phyloP scores from a whole-genome alignment of 2,113 vertebrate genomes.

The Clupea harengus region DNA sequence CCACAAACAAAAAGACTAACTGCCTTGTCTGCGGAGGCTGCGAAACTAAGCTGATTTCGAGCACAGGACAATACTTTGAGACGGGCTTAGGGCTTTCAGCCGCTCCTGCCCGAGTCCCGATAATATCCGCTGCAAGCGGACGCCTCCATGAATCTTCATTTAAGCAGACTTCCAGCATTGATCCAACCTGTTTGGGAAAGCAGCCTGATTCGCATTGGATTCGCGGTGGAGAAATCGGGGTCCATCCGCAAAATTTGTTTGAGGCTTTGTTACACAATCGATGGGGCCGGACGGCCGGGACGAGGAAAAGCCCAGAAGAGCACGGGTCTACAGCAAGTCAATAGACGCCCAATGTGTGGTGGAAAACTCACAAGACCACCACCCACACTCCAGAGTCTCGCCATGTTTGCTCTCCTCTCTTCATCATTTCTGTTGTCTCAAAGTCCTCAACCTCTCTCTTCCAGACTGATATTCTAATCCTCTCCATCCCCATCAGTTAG shows the following conservation, averaged over 20 bases:
- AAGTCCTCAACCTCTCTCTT: neutral
- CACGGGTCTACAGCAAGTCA: neutral
- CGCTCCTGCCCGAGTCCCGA: neutral
- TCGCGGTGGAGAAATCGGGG: neutral
- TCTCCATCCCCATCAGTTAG: neutral
- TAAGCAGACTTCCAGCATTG: conserved; percentile 14
- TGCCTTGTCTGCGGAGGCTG: neutral
- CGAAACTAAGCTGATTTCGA: conserved; percentile 3
- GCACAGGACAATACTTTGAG: neutral
- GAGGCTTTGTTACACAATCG: neutral
- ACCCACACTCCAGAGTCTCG: neutral
- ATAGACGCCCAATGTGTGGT: neutral
- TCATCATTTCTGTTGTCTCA: neutral
- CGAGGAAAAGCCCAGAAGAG: neutral
- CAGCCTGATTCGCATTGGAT: neutral
- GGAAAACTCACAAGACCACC: neutral
- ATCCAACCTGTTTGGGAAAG: neutral
- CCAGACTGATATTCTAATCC: neutral
- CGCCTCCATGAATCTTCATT: conserved; percentile 2
- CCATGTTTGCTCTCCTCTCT: neutral
- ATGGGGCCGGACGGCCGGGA: neutral
- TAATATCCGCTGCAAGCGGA: neutral
- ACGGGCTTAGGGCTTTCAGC: neutral
- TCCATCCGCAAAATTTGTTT: neutral
- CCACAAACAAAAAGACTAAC: neutral